These are phyloP conservation scores for Prosapia bicincta DNA, from an alignment of 2,888 invertebrate genomes.

Conservation along the genomic window DNA sequence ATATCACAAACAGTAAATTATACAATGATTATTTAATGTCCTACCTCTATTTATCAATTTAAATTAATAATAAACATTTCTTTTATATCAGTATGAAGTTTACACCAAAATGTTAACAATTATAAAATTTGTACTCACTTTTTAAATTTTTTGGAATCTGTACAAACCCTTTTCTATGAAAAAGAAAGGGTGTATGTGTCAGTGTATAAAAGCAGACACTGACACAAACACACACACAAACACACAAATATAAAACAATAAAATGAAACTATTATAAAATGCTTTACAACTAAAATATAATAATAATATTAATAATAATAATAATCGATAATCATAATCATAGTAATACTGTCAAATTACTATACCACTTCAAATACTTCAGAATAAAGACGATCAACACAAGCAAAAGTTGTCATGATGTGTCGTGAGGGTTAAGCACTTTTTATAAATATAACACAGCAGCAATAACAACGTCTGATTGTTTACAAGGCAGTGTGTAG, in stretches of 20 bases:
- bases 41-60: neutral
- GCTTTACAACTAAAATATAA: neutral
- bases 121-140: neutral
- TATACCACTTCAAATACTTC: neutral
- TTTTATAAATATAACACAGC: neutral
- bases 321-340: neutral
- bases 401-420: neutral
- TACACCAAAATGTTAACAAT: neutral
- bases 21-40: neutral
- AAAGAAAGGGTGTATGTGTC: neutral
- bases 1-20: no score
- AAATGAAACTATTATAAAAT: slow-evolving; percentile 2
- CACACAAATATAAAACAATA: neutral
- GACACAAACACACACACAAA: no score
- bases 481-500: slow-evolving; percentile 2
- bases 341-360: slow-evolving; percentile 2
- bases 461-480: neutral
- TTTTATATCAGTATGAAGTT: neutral
- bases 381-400: neutral
- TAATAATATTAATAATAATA: neutral
- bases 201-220: no score
- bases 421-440: neutral
- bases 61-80: neutral
- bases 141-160: neutral
- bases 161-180: neutral